Evolutionary conservation across 2,797 vertebrate species (phyloP), one percentile per base, ranked within the genome.

Genomic region (Toxotes lorentzi): DNA sequence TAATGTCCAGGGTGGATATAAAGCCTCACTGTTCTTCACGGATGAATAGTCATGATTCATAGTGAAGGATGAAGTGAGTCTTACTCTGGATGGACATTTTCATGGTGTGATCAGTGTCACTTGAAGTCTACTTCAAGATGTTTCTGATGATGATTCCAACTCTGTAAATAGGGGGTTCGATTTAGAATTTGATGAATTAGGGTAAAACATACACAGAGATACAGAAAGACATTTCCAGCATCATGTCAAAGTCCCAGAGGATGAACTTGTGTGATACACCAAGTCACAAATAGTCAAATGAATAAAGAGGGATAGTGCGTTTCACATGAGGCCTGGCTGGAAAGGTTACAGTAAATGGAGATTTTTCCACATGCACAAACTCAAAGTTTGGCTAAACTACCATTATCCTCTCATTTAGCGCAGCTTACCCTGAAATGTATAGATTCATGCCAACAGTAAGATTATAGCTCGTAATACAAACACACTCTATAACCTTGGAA

Each of bases 41-140:
- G 64, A 90, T 93, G 88, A 93, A 91, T 93, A 80, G 78, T 82
- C 66, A 87, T 60, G 79, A 92, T 91, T 91, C 88, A 93, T 73
- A 53, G 56, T 12, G 63, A 64, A 66, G 74, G 57, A 87, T 74
- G 81, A 84, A 84, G 75, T 78, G 72, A 75, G 67, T 86, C 70
- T 84, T 27, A 23, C 54, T 81, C 73, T 83, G 41, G 56, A 61
- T 24, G 64, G 76, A 72, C 76, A 66, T 81, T 80, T 84, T 30
- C 14, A 51, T 51, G 57, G 16, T 30, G 9, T 50, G n/a, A 60
- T 32, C 40, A 17, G 63, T 65, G 83, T 69, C 6, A 47, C 70
- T 71, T 10, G 38, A 51, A 47, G 14, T 47, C 38, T 14, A 53
- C 17, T 58, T 43, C 38, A 43, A 48, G 19, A 27, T 27, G 17